Evolutionary conservation across 2,113 vertebrate species (phyloP).

Genomic region (Madoqua kirkii): DNA sequence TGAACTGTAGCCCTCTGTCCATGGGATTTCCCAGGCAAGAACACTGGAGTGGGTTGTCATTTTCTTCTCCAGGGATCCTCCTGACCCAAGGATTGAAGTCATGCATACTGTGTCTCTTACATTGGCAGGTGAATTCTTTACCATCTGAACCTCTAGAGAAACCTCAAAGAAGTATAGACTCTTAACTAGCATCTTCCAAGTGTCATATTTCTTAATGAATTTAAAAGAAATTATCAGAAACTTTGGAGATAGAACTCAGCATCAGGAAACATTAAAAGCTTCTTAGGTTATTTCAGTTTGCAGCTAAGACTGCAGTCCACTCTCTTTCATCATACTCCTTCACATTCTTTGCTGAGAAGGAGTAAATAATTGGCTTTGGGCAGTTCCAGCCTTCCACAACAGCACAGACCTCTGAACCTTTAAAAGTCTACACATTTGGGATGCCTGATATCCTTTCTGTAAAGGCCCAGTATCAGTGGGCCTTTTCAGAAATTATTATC

Average conservation of each 20-base stretch:
- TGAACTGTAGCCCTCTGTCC: not conserved
- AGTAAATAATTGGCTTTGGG: not conserved
- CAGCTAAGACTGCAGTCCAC: not conserved
- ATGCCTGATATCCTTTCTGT: not conserved
- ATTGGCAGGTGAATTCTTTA: not conserved
- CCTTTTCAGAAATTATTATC: not conserved
- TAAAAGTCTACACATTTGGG: not conserved
- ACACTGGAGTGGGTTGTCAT: not conserved
- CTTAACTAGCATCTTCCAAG: not conserved
- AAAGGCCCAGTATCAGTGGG: not conserved
- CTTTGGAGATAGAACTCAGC: not conserved
- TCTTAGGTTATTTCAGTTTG: not conserved
- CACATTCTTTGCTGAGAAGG: not conserved
- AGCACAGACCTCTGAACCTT: not conserved
- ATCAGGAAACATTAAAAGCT: not conserved
- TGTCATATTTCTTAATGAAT: not conserved
- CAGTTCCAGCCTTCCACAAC: not conserved
- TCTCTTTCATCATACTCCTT: not conserved
- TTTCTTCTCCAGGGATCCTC: not conserved
- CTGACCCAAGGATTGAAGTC: not conserved
- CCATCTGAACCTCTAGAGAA: not conserved
- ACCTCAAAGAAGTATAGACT: not conserved
- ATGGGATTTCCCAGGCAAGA: not conserved
- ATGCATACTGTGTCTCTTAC: not conserved
- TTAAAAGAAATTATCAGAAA: not conserved